Base-by-base conservation (phyloP, 2,888 invertebrate species). In the Meiosimyza platycephala region DNA sequence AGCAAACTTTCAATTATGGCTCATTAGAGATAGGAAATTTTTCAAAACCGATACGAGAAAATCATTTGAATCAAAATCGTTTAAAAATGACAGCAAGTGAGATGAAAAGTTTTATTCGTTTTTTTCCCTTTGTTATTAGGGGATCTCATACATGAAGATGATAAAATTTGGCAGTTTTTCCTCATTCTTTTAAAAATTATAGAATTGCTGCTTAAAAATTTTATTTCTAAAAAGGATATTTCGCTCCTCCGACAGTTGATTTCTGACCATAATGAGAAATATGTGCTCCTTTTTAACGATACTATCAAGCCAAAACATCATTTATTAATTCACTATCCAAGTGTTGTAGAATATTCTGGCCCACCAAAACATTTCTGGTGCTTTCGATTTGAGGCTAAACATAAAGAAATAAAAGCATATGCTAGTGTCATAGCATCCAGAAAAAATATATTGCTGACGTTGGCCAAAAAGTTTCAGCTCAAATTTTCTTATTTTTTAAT, bases 221-320 rank as follows among this genome's bases (percentile, higher is more conserved):
- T 70, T 65, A 74, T 75, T 33, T 52, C 67, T 65, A 63, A 74
- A 40, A n/a, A 67, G 3, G 40, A 63, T n/a, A 65, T 75, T 59
- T 60, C 52, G 7, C 63, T 78, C 28, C 60, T 67, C 18, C 13
- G 52, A 4, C 33, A 66, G 1, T 33, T 66, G 13, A 68, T 59
- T 54, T 62, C 40, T 3, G 50, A 63, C 48, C 63, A 72, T 57
- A 72, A 72, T 55, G 47, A 52, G 22, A 70, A 65, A 65, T 70
- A 65, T 40, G 22, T 70, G 7, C 11, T 13, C 28, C 52, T 73
- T 55, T 74, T 67, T 47, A 47, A 54, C 18, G 70, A 70, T 33
- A 68, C 22, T 75, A 52, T 81, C 7, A 80, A 80, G 72, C 80
- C 79, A 6, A 80, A 80, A 64, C 71, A 72, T 65, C 79, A 82